phyloP scores from a whole-genome alignment of 2,113 vertebrate genomes.

The Alligator mississippiensis region DNA sequence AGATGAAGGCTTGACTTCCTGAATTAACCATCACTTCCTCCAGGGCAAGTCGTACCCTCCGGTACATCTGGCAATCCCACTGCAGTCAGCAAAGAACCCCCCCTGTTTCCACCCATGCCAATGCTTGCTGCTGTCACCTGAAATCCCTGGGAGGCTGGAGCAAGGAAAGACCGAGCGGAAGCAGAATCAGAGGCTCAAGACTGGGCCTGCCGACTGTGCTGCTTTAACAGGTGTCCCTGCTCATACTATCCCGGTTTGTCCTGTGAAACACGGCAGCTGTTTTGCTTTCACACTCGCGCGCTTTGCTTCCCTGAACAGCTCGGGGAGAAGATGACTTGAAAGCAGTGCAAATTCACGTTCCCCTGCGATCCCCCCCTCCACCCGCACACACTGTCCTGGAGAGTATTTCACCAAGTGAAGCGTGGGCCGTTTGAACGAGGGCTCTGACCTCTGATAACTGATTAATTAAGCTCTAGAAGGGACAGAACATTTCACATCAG shows the following conservation, averaged over 20 bases:
- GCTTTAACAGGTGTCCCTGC: background rate
- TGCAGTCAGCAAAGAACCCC: background rate
- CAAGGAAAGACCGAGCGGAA: background rate
- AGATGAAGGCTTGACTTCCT: background rate
- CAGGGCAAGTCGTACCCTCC: background rate
- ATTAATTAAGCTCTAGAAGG: background rate
- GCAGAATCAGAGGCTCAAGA: background rate
- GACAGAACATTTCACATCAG: background rate
- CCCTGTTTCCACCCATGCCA: background rate
- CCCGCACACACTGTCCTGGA: background rate
- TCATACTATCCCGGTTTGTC: background rate
- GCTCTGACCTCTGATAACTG: background rate
- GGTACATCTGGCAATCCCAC: background rate
- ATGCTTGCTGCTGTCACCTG: background rate
- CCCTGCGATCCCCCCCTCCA: background rate
- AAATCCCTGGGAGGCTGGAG: background rate
- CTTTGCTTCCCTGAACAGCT: background rate
- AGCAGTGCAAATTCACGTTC: background rate
- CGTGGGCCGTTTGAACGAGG: too few species aligned
- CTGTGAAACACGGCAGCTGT: background rate
- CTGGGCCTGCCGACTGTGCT: background rate
- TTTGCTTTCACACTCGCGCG: background rate
- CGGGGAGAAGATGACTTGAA: background rate
- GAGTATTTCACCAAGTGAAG: background rate
- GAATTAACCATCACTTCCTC: background rate